A percentile compares a stretch with the other conserved stretches of the same genome.
These are phyloP conservation scores for Tetraneura akinire DNA, from an alignment of 1,140 invertebrate species.

Conservation along the genomic window DNA sequence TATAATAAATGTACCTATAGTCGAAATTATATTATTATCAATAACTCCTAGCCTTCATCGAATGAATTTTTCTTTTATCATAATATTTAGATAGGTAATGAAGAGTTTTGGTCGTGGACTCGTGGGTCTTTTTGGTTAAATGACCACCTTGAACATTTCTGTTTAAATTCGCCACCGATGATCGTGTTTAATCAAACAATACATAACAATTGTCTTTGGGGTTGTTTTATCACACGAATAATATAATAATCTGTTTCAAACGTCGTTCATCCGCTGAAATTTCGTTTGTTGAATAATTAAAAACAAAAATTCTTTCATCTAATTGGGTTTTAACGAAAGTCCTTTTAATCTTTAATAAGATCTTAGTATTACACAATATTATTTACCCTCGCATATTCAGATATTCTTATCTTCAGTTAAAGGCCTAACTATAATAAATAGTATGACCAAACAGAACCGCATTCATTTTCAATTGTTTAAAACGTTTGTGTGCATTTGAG, in stretches of 20 bases:
- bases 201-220: not conserved
- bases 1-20: no score
- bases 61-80: no score
- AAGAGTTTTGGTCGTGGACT: no score
- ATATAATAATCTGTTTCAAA: constrained; percentile 1
- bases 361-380: constrained; percentile 15
- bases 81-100: no score
- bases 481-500: no score
- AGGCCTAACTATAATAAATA: no score
- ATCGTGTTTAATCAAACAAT: not conserved
- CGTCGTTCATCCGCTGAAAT: not conserved
- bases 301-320: constrained; percentile 12
- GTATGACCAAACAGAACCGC: no score
- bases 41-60: no score
- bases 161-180: no score
- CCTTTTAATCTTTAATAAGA: not conserved
- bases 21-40: no score
- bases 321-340: not conserved
- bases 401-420: constrained; percentile 58
- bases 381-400: not conserved
- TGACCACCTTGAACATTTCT: no score
- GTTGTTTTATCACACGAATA: not conserved
- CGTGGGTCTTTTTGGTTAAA: no score
- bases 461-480: not conserved
- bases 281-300: not conserved